Percentiles rank a stretch among this genome's conserved stretches.
Conservation (phyloP, 2,797 vertebrate species). For the Centropyge bicolor region DNA sequence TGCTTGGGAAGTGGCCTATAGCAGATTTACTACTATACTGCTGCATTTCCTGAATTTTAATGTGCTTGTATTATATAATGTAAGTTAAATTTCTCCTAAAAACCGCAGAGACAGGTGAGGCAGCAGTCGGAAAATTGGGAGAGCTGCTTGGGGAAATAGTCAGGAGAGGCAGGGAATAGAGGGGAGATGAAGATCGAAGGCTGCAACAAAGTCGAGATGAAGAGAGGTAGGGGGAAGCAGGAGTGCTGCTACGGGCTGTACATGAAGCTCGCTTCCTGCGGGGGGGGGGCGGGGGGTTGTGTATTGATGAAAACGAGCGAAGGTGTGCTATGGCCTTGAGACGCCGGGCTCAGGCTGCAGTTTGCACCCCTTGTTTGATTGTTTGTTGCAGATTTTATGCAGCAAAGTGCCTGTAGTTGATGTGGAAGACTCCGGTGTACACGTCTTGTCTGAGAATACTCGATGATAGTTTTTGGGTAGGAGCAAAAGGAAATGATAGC, state of each 20-base stretch:
- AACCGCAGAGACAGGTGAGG: slow-evolving; percentile 17
- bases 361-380: slow-evolving; percentile 58
- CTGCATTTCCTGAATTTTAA: slow-evolving; percentile 25
- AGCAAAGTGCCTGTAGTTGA: slow-evolving; percentile 41
- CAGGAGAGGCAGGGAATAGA: slow-evolving; percentile 19
- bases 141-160: slow-evolving; percentile 27
- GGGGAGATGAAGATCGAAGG: slow-evolving; percentile 34
- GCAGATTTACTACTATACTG: slow-evolving; percentile 11
- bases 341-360: slow-evolving; percentile 33
- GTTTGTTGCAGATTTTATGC: slow-evolving; percentile 60
- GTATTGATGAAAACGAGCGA: slow-evolving; percentile 66
- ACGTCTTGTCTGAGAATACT: slow-evolving; percentile 50
- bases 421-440: slow-evolving; percentile 34
- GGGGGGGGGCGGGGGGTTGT: slow-evolving; percentile 28
- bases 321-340: slow-evolving; percentile 59
- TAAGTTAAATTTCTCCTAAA: slow-evolving; percentile 19
- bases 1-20: not conserved
- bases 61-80: not conserved
- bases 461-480: slow-evolving; percentile 30
- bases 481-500: slow-evolving; percentile 25
- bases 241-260: slow-evolving; percentile 48
- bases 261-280: slow-evolving; percentile 41
- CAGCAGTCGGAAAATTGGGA: not conserved
- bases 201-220: slow-evolving; percentile 44
- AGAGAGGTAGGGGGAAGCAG: slow-evolving; percentile 22